Base-by-base conservation (phyloP, 64 coral and sea anemone genomes). In the Pocillopora verrucosa region DNA sequence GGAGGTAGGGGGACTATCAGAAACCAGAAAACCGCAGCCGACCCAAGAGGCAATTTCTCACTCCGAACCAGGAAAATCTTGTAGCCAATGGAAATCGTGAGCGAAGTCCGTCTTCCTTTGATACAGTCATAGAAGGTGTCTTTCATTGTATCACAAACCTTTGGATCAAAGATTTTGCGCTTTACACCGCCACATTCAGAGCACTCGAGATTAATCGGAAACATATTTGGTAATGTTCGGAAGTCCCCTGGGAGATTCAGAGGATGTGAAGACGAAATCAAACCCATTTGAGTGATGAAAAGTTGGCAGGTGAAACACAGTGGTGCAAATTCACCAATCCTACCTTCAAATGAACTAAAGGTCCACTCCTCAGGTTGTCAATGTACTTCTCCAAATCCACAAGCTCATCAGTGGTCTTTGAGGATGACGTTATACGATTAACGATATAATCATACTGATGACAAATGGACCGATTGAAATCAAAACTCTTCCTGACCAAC, bases 381-480 rank as follows among this genome's bases (percentile, higher is more conserved):
- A 98, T 94, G 58, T 95, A 98, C 17, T 93, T 92, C 76, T 95
- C 93, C 72, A 95, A 51, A 68, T 98, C 93, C 56, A 98, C 96
- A 38, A 98, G 87, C 78, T 94, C 87, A 34, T 90, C 86, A 34
- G 96, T 98, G 30, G 79, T 94, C 61, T 82, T 95, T 16, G 93
- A 76, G 0, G 87, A 83, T 10, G 83, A 93, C 34, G 96, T 98
- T 20, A 95, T 95, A 26, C 80, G 81, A 34, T 92, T 92, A 9
- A 98, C 96, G 73, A 98, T 98, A 64, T 94, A 41, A 72, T 98
- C 96, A 90, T 98, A 98, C 60, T 98, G 92, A 2, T 90, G 87
- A 60, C 96, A 98, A 20, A 98, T 95, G 20, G 93, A 95, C 10
- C 93, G 93, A 83, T 98, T 98, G 25, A 95, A 95, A 16, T 92